Percentiles rank a stretch among this genome's conserved stretches.
phyloP scores from a whole-genome alignment of 2,888 invertebrate genomes.

The Aquatica leii region DNA sequence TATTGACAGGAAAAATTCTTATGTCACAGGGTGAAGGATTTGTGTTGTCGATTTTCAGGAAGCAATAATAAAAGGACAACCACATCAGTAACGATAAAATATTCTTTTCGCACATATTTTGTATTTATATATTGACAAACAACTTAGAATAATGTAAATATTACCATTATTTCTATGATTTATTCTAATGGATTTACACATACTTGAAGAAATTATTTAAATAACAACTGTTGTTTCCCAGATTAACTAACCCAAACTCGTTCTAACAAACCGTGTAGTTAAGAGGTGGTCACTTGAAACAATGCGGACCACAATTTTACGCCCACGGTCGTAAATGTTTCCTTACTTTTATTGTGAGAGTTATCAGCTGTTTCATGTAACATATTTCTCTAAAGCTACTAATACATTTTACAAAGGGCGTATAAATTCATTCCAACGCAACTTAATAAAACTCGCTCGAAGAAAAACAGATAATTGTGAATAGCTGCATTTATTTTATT shows the following conservation, averaged over 20 bases:
- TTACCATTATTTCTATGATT: not conserved
- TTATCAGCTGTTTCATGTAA: slow-evolving; percentile 20
- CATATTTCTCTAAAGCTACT: slow-evolving; percentile 9
- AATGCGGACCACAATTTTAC: slow-evolving; percentile 23
- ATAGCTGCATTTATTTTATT: too few relatives aligned
- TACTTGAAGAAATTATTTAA: slow-evolving; percentile 19
- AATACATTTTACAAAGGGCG: slow-evolving; percentile 1
- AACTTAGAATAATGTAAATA: not conserved
- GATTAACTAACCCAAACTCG: slow-evolving; percentile 22
- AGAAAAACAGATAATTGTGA: not conserved
- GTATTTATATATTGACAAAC: not conserved
- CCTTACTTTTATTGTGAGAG: slow-evolving; percentile 28
- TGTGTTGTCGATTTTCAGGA: slow-evolving; percentile 29
- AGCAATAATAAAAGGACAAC: slow-evolving; percentile 32
- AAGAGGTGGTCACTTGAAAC: slow-evolving; percentile 27
- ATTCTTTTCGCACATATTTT: slow-evolving; percentile 18
- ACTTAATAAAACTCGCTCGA: not conserved
- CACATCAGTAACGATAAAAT: slow-evolving; percentile 26
- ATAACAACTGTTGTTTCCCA: slow-evolving; percentile 21
- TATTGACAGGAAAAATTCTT: slow-evolving; percentile 37
- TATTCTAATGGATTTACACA: not conserved
- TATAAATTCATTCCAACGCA: slow-evolving; percentile 6
- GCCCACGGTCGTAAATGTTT: slow-evolving; percentile 23
- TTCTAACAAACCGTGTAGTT: slow-evolving; percentile 26
- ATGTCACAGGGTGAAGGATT: slow-evolving; percentile 30